These are phyloP conservation scores for Deroplatys truncata DNA, from an alignment of 2,888 invertebrate species.

Conservation along the genomic window DNA sequence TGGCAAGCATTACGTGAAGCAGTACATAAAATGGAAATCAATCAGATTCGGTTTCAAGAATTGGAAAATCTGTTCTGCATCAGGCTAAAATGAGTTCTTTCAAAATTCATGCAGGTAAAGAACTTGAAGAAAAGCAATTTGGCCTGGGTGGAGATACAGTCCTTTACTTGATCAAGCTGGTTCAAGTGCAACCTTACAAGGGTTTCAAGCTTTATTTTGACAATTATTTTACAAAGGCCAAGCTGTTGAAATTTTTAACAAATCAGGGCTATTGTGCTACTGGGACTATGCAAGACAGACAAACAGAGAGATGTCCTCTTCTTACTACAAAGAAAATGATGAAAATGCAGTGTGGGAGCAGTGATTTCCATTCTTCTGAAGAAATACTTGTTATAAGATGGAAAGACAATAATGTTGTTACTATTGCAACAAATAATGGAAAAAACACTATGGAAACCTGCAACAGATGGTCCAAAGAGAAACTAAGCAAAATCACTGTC, in stretches of 20 bases:
- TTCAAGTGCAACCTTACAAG: not conserved
- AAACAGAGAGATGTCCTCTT: not conserved
- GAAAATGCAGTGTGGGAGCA: not conserved
- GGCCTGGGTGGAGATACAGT: not conserved
- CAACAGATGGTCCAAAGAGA: not conserved
- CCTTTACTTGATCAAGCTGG: not conserved
- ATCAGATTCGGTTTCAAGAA: not conserved
- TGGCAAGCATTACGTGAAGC: not conserved
- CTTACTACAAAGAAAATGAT: not conserved
- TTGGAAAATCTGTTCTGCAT: not conserved
- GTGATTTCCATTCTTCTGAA: not conserved
- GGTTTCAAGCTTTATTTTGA: not conserved
- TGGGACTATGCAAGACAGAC: not conserved
- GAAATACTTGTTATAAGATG: not conserved
- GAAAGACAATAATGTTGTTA: not conserved
- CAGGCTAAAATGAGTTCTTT: not conserved
- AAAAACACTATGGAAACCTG: not conserved
- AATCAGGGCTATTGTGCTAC: not conserved
- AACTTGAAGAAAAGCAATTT: not conserved
- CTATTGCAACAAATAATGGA: not conserved
- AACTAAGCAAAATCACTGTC: no score
- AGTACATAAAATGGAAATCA: not conserved
- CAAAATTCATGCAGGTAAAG: not conserved
- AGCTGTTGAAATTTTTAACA: not conserved
- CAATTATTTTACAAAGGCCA: not conserved